A percentile compares a stretch with the other conserved stretches of the same genome.
Evolutionary conservation across 1,140 invertebrate genomes (phyloP).

Genomic region (Drosophila arawakana): DNA sequence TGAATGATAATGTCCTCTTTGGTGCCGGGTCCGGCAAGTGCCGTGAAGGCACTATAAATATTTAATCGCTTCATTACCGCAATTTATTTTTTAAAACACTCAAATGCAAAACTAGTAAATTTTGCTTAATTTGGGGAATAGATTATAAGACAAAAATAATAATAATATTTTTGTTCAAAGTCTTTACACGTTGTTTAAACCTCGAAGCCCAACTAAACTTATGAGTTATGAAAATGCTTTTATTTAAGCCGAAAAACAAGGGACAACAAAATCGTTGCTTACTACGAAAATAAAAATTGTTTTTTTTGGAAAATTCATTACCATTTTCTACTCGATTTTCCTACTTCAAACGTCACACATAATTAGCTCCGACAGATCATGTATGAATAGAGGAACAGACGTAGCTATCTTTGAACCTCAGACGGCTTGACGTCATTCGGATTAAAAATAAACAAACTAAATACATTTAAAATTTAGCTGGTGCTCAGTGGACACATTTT

Average conservation of each 20-base stretch:
- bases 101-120: constrained; percentile 17
- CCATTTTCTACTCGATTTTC: constrained; percentile 40
- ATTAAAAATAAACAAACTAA: constrained; percentile 47
- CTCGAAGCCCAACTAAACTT: background rate
- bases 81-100: background rate
- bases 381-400: constrained; percentile 11
- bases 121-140: background rate
- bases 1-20: constrained; percentile 42
- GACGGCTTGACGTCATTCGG: constrained; percentile 66
- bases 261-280: background rate
- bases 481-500: constrained; percentile 8
- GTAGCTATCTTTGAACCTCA: constrained; percentile 18
- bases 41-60: constrained; percentile 20
- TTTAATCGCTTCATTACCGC: constrained; percentile 31
- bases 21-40: constrained; percentile 14
- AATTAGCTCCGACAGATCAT: constrained; percentile 59
- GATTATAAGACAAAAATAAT: background rate
- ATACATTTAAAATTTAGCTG: constrained; percentile 3
- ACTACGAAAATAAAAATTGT: background rate
- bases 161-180: constrained; percentile 1
- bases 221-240: background rate
- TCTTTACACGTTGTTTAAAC: background rate
- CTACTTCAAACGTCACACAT: constrained; percentile 58
- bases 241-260: background rate
- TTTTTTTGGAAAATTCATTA: background rate